These are phyloP conservation scores for Lycia hirtaria DNA, from an alignment of 2,888 invertebrate genomes.

Conservation along the genomic window DNA sequence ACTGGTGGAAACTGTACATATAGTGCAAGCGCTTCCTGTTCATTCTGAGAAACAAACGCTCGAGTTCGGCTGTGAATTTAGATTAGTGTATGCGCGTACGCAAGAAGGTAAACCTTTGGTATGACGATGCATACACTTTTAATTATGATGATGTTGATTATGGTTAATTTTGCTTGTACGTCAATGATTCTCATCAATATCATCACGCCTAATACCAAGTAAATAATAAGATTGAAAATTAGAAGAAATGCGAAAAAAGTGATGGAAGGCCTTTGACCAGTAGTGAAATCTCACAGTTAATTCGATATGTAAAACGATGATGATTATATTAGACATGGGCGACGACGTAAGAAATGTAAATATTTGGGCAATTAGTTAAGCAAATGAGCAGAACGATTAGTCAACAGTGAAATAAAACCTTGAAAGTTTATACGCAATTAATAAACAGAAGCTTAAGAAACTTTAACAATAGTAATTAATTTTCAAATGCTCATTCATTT, in stretches of 20 bases:
- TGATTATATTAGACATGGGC: not conserved
- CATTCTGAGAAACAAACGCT: slow-evolving; percentile 54
- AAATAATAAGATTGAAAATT: too few relatives aligned
- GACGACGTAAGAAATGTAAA: slow-evolving; percentile 10
- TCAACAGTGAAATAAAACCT: slow-evolving; percentile 8
- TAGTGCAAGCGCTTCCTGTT: slow-evolving; percentile 58
- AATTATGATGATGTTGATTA: too few relatives aligned
- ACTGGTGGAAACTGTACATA: slow-evolving; percentile 46
- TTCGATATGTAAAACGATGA: slow-evolving; percentile 3
- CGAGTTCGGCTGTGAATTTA: slow-evolving; percentile 38
- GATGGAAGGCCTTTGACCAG: too few relatives aligned
- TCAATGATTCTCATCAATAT: too few relatives aligned
- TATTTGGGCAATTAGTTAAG: slow-evolving; percentile 13
- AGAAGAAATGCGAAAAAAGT: too few relatives aligned
- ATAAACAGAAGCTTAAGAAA: slow-evolving; percentile 6
- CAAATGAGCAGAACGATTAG: slow-evolving; percentile 16
- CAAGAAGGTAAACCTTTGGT: slow-evolving; percentile 32
- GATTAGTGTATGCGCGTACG: slow-evolving; percentile 29
- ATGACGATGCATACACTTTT: too few relatives aligned
- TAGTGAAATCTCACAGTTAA: too few relatives aligned
- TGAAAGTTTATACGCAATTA: slow-evolving; percentile 6
- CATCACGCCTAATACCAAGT: too few relatives aligned
- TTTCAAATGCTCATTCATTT: too few relatives aligned
- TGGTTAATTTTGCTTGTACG: too few relatives aligned
- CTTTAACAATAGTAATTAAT: not conserved